phyloP scores from a whole-genome alignment of 1,140 invertebrate species.

The Lasioglossum albipes region DNA sequence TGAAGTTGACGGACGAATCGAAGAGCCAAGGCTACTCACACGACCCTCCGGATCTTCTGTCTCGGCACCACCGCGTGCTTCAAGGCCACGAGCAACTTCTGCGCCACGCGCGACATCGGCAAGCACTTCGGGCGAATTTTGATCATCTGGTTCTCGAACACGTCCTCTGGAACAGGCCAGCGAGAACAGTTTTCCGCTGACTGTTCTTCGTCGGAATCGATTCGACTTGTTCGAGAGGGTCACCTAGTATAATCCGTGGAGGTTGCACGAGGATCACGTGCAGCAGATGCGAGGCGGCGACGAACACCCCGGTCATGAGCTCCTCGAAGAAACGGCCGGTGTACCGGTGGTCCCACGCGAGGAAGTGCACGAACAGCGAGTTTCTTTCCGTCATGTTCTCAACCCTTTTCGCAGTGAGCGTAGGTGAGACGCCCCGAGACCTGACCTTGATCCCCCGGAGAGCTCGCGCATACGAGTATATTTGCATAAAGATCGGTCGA shows the following conservation, averaged over 20 bases:
- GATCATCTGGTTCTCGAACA: conserved; percentile 61
- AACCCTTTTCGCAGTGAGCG: conserved; percentile 47
- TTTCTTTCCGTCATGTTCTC: conserved; percentile 77
- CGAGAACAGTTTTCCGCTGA: neutral
- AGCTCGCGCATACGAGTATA: neutral
- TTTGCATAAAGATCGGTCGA: too few relatives aligned
- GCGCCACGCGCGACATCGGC: conserved; percentile 24
- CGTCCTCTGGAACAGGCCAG: conserved; percentile 52
- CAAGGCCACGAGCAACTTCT: conserved; percentile 12
- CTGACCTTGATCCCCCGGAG: neutral
- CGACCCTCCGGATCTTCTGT: conserved; percentile 80
- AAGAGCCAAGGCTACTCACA: conserved; percentile 68
- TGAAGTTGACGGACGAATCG: too few relatives aligned
- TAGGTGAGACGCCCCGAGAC: neutral
- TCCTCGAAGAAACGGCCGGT: conserved; percentile 77
- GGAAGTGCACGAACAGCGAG: conserved; percentile 81
- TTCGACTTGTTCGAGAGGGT: conserved; percentile 10
- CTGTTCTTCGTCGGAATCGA: neutral
- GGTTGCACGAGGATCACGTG: conserved; percentile 81
- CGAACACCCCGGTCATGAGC: conserved; percentile 80
- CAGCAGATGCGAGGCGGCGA: conserved; percentile 77
- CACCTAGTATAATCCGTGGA: conserved; percentile 72
- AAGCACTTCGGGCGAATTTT: conserved; percentile 42
- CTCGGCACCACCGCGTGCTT: conserved; percentile 68
- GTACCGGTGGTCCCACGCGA: conserved; percentile 80